These are phyloP conservation scores for Heterochromis multidens DNA, from an alignment of 2,113 vertebrate genomes.

Conservation along the genomic window DNA sequence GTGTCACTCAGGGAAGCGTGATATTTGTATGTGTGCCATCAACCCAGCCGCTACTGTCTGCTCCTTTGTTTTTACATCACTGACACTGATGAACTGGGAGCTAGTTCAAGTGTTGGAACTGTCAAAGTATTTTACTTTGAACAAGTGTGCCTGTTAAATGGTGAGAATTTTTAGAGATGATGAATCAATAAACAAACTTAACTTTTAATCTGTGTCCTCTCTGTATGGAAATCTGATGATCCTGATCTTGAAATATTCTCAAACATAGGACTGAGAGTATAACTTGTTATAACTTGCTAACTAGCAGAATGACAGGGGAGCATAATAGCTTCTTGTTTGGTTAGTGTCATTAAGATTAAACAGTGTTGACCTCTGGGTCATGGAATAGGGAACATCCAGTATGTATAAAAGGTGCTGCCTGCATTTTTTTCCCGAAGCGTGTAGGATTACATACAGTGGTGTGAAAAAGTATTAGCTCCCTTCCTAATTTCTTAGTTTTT, in stretches of 20 bases:
- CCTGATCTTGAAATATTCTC: neutral
- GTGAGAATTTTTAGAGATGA: accelerated
- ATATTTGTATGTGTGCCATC: neutral
- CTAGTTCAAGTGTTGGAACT: neutral
- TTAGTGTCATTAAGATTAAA: neutral
- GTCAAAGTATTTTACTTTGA: neutral
- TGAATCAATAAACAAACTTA: accelerated
- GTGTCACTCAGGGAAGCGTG: conserved; percentile 14
- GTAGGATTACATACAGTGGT: neutral
- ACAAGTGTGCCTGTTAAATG: neutral
- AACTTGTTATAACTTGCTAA: neutral
- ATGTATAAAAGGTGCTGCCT: neutral
- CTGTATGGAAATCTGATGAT: neutral
- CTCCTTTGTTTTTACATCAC: neutral
- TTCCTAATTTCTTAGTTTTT: too few relatives aligned
- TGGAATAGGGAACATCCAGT: neutral
- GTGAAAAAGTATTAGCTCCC: too few relatives aligned
- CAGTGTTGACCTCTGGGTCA: neutral
- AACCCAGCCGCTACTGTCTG: neutral
- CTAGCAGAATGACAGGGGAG: neutral
- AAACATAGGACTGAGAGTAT: too few relatives aligned
- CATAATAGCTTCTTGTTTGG: neutral
- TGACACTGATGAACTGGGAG: neutral
- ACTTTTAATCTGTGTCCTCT: neutral
- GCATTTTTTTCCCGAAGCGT: neutral